Percentiles rank a stretch among this genome's conserved stretches.
Evolutionary conservation across 2,113 vertebrate species (phyloP).

Genomic region (Chaenocephalus aceratus): DNA sequence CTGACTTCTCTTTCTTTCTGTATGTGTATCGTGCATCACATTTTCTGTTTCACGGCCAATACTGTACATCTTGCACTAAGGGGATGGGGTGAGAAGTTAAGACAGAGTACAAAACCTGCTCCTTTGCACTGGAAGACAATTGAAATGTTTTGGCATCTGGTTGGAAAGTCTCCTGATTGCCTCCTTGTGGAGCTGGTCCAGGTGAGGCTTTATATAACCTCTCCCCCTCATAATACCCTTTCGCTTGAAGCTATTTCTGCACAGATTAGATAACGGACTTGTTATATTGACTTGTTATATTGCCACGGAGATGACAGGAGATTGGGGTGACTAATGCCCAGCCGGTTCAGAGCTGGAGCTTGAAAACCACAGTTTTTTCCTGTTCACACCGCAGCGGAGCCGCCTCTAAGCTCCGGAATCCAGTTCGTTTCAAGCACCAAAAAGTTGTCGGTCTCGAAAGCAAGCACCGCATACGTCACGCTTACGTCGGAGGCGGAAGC

Average conservation of each 20-base stretch:
- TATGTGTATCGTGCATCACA: no score
- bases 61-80: background rate
- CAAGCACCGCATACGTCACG: no score
- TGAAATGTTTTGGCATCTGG: background rate
- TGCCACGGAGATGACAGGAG: constrained; percentile 21
- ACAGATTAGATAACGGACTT: constrained; percentile 18
- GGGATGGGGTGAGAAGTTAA: background rate
- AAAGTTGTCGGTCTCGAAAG: no score
- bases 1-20: no score
- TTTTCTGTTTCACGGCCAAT: no score
- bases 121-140: background rate
- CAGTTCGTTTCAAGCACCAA: no score
- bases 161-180: background rate
- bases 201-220: constrained; percentile 9
- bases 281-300: constrained; percentile 22
- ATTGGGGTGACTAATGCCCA: background rate
- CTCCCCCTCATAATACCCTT: constrained; percentile 1
- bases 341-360: no score
- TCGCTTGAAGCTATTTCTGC: constrained; percentile 13
- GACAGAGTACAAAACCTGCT: background rate
- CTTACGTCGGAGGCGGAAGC: no score
- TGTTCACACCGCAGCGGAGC: no score
- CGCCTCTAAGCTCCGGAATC: no score
- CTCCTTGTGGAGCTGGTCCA: background rate
- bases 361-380: no score